Base-by-base conservation (phyloP, 2,888 invertebrate genomes). In the Dolomedes plantarius region DNA sequence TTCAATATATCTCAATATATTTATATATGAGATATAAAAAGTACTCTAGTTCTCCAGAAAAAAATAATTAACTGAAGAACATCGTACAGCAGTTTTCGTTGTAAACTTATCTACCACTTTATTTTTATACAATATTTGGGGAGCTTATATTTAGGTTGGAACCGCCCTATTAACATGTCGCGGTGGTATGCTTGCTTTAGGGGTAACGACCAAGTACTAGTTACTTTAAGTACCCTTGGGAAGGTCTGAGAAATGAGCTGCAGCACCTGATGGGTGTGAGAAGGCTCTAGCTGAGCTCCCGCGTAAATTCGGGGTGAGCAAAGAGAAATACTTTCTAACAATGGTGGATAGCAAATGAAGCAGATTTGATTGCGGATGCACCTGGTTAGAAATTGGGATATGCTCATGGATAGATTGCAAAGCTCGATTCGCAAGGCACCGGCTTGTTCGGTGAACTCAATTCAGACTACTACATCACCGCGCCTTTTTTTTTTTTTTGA, bases 101-200 rank as follows among this genome's bases (percentile, higher is more conserved):
- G n/a, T n/a, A 36, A 36, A 9, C 9, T 36, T 36, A 36, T 36
- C 36, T 36, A 36, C 36, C 36, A 36, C 36, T 36, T 36, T 36
- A 7, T 7, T 36, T 36, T 36, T 5, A n/a, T n/a, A n/a, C n/a
- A n/a, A 36, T 5, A 9, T 36, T 36, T 5, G 5, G 9, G 36
- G 36, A 9, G 9, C 36, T 7, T 36, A 36, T 36, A 36, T 36
- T 7, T 36, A 36, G 36, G 36, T n/a, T n/a, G 9, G 9, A 36
- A 36, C 36, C 7, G 36, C 36, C 9, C 9, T 7, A 7, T 36
- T 9, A 5, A 36, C 9, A 36, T 36, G 36, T 7, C 5, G 56
- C 56, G 56, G 56, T 56, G 56, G 56, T 56, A 56, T 23, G 56
- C 56, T 56, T 56, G 56, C 56, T 23, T 56, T 23, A 56, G 56